These are phyloP conservation scores for Biston betularia DNA, from an alignment of 2,888 invertebrate genomes.

Conservation along the genomic window DNA sequence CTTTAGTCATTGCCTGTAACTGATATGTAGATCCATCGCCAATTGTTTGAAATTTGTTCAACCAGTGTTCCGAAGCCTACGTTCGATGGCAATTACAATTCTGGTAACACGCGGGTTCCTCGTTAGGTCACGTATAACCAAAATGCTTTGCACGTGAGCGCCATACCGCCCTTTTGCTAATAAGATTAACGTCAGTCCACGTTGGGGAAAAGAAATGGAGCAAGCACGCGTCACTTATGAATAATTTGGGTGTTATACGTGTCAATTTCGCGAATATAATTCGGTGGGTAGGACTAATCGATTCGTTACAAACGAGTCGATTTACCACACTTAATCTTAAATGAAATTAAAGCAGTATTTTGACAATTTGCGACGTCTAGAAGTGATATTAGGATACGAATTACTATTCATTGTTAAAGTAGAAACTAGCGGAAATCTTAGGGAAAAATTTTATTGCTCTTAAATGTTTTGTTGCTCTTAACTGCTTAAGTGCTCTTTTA, in stretches of 20 bases:
- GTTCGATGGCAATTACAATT: conserved; percentile 62
- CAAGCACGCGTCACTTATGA: conserved; percentile 43
- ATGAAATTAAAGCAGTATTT: too few relatives aligned
- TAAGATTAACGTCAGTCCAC: conserved; percentile 63
- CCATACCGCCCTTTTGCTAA: conserved; percentile 58
- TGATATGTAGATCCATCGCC: background rate
- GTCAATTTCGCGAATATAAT: conserved; percentile 29
- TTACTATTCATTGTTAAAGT: too few relatives aligned
- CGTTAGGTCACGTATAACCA: conserved; percentile 62
- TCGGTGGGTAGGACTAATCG: conserved; percentile 7
- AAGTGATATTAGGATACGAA: too few relatives aligned
- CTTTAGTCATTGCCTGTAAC: background rate
- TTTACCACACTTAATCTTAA: background rate
- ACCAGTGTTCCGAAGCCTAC: conserved; percentile 36
- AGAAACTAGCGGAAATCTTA: too few relatives aligned
- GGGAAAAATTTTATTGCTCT: too few relatives aligned
- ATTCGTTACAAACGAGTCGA: background rate
- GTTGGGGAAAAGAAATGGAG: conserved; percentile 45
- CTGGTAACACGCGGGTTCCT: conserved; percentile 48
- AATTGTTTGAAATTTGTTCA: conserved; percentile 33
- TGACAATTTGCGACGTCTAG: too few relatives aligned
- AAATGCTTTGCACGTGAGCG: conserved; percentile 63
- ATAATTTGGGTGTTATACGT: conserved; percentile 38
- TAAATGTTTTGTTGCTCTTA: too few relatives aligned
- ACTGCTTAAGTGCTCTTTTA: too few relatives aligned